Conservation (phyloP, 2,888 invertebrate genomes). For the Sipha maydis region DNA sequence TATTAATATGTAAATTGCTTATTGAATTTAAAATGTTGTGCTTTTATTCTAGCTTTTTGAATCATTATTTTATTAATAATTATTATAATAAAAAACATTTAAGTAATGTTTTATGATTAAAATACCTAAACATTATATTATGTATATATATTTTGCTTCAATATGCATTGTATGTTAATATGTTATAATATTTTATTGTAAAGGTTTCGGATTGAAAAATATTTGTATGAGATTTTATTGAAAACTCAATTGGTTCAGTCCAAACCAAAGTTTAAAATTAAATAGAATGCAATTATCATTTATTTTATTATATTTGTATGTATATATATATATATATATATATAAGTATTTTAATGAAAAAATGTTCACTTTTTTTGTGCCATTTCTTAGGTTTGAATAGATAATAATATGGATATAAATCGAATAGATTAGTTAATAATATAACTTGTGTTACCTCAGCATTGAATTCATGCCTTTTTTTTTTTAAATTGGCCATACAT, state of each 20-base stretch:
- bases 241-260: conserved; percentile 52
- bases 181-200: not conserved
- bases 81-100: not conserved
- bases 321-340: not conserved
- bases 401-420: too few relatives aligned
- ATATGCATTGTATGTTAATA: not conserved
- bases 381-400: not conserved
- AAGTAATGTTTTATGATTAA: not conserved
- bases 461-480: too few relatives aligned
- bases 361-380: not conserved
- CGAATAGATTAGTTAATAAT: too few relatives aligned
- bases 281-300: not conserved
- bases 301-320: not conserved
- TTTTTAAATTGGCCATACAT: too few relatives aligned
- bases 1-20: too few relatives aligned
- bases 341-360: not conserved
- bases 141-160: not conserved
- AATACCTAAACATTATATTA: not conserved
- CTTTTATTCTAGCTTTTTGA: too few relatives aligned
- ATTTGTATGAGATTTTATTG: conserved; percentile 25
- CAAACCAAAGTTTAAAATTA: conserved; percentile 12
- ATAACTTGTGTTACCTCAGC: too few relatives aligned
- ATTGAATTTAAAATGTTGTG: too few relatives aligned
- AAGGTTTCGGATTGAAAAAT: conserved; percentile 57
- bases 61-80: too few relatives aligned